Evolutionary conservation across 2,888 invertebrate genomes (phyloP).

Genomic region (Apodemia zela): DNA sequence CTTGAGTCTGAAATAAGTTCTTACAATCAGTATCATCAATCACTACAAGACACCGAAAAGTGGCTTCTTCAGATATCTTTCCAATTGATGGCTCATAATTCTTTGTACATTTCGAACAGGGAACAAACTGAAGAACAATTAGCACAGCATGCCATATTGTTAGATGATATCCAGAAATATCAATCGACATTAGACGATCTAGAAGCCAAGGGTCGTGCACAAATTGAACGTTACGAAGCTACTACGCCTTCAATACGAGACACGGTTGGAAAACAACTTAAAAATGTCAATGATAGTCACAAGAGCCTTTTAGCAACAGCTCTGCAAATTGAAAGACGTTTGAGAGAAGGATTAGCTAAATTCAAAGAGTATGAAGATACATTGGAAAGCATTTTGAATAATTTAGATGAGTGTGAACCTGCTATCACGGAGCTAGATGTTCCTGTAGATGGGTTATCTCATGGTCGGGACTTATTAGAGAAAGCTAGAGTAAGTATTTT

Average conservation of each 20-base stretch:
- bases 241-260: constrained; percentile 87
- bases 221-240: constrained; percentile 89
- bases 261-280: constrained; percentile 91
- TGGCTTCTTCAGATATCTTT: constrained; percentile 97
- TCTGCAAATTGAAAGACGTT: constrained; percentile 92
- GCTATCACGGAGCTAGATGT: constrained; percentile 88
- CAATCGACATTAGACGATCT: constrained; percentile 90
- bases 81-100: constrained; percentile 97
- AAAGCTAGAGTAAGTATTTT: constrained; percentile 83
- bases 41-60: constrained; percentile 95
- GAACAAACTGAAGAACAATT: constrained; percentile 95
- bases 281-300: constrained; percentile 96
- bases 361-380: constrained; percentile 97
- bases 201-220: constrained; percentile 89
- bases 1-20: constrained; percentile 91
- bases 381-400: constrained; percentile 90
- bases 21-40: constrained; percentile 92
- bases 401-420: constrained; percentile 89
- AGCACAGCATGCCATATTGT: constrained; percentile 89
- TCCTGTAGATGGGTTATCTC: constrained; percentile 86
- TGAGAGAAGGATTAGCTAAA: constrained; percentile 92
- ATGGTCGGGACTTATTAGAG: constrained; percentile 86
- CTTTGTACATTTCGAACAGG: constrained; percentile 93
- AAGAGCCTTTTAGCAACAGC: constrained; percentile 93
- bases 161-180: constrained; percentile 91